These are phyloP conservation scores for Anthonomus grandis DNA, from an alignment of 1,140 invertebrate genomes.

Conservation along the genomic window DNA sequence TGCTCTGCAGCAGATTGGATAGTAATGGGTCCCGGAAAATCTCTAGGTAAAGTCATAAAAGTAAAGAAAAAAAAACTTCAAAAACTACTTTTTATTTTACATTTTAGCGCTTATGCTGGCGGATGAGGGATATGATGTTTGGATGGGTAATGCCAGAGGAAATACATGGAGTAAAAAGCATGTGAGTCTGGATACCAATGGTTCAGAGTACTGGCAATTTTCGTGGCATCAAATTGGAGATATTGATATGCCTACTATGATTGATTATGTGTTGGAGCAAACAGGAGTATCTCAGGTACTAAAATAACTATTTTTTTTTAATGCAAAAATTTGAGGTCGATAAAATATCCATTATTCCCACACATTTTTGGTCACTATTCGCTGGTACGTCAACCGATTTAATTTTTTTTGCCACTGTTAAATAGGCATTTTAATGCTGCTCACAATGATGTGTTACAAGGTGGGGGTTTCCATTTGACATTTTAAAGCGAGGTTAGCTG, in stretches of 20 bases:
- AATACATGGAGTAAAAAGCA: constrained; percentile 64
- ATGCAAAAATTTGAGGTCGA: too few species aligned
- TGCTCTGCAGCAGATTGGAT: constrained; percentile 64
- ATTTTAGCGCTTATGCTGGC: constrained; percentile 47
- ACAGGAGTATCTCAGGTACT: constrained; percentile 42
- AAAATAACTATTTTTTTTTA: not conserved
- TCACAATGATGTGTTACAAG: too few species aligned
- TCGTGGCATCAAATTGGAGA: constrained; percentile 63
- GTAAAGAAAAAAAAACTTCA: not conserved
- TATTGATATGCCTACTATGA: constrained; percentile 65
- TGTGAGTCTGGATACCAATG: constrained; percentile 54
- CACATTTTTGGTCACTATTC: too few species aligned
- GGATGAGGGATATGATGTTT: constrained; percentile 63
- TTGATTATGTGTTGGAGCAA: constrained; percentile 64
- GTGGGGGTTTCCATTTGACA: too few species aligned
- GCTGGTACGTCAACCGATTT: too few species aligned
- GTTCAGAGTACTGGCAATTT: constrained; percentile 59
- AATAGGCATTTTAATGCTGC: too few species aligned
- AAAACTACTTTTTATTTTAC: not conserved
- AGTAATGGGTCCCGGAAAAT: constrained; percentile 58
- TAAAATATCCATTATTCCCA: too few species aligned
- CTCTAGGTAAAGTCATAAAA: constrained; percentile 51
- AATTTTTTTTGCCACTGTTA: too few species aligned
- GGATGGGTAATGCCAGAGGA: constrained; percentile 63
- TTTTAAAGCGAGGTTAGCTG: too few species aligned